A percentile compares a stretch with the other conserved stretches of the same genome.
phyloP scores from a whole-genome alignment of 2,888 invertebrate genomes.

The Elegia similella region DNA sequence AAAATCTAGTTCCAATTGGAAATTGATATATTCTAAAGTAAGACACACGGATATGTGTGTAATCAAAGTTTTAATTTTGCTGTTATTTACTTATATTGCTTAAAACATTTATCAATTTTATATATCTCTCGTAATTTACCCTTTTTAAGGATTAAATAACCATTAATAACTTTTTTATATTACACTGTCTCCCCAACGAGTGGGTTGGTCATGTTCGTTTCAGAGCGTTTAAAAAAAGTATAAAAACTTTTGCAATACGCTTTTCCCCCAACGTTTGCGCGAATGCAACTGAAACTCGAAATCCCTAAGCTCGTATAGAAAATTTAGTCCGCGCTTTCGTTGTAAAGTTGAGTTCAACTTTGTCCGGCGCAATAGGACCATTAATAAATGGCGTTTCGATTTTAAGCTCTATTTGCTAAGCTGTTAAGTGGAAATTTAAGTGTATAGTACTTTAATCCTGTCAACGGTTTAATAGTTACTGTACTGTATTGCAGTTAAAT shows the following conservation, averaged over 20 bases:
- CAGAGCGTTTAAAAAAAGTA: background rate
- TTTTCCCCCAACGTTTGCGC: background rate
- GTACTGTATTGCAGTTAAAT: background rate
- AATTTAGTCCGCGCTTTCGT: constrained; percentile 1
- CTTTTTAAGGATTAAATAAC: too few species aligned
- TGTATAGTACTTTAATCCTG: background rate
- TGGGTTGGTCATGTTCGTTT: background rate
- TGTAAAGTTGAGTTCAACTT: background rate
- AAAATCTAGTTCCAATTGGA: too few species aligned
- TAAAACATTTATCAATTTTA: too few species aligned
- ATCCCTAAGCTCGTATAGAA: background rate
- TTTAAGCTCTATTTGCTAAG: background rate
- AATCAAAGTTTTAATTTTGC: too few species aligned
- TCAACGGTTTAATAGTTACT: background rate
- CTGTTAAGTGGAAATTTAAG: background rate
- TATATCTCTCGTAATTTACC: too few species aligned
- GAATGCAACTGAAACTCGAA: background rate
- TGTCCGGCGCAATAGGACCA: background rate
- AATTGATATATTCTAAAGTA: too few species aligned
- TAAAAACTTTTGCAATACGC: background rate
- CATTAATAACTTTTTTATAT: background rate
- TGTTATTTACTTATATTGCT: too few species aligned
- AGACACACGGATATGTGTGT: too few species aligned
- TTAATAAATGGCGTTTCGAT: background rate
- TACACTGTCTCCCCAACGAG: background rate